A percentile compares a stretch with the other conserved stretches of the same genome.
Conservation (phyloP, 2,113 vertebrate species). For the Corythoichthys haematopterus region DNA sequence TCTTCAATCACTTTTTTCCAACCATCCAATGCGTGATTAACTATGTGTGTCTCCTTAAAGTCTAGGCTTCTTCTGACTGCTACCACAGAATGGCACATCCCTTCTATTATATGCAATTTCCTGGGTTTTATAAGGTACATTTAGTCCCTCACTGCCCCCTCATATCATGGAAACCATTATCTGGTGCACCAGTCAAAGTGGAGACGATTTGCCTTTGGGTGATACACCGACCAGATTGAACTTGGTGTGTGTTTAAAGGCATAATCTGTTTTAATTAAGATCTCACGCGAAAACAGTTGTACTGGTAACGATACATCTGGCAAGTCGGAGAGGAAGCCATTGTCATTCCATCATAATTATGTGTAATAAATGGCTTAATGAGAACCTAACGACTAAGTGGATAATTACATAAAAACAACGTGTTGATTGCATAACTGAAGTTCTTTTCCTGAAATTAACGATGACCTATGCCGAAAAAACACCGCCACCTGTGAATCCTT, state of each 20-base stretch:
- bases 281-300: slow-evolving; percentile 9
- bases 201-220: slow-evolving; percentile 42
- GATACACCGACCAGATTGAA: neutral
- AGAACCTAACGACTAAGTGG: slow-evolving; percentile 23
- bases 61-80: slow-evolving; percentile 55
- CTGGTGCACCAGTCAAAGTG: slow-evolving; percentile 52
- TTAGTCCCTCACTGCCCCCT: slow-evolving; percentile 53
- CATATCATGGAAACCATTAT: slow-evolving; percentile 71
- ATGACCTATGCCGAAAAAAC: slow-evolving; percentile 24
- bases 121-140: slow-evolving; percentile 69
- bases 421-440: slow-evolving; percentile 42
- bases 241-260: slow-evolving; percentile 5
- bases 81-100: slow-evolving; percentile 65
- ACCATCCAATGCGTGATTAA: slow-evolving; percentile 58
- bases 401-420: slow-evolving; percentile 28
- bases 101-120: slow-evolving; percentile 68
- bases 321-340: neutral
- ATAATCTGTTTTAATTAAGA: slow-evolving; percentile 33
- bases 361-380: slow-evolving; percentile 30
- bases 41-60: slow-evolving; percentile 65
- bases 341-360: slow-evolving; percentile 19
- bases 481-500: slow-evolving; percentile 53
- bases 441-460: slow-evolving; percentile 3
- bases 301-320: slow-evolving; percentile 1
- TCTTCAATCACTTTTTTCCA: slow-evolving; percentile 37